Evolutionary conservation across 1,140 invertebrate species (phyloP).

Genomic region (Parapsyche elsis): DNA sequence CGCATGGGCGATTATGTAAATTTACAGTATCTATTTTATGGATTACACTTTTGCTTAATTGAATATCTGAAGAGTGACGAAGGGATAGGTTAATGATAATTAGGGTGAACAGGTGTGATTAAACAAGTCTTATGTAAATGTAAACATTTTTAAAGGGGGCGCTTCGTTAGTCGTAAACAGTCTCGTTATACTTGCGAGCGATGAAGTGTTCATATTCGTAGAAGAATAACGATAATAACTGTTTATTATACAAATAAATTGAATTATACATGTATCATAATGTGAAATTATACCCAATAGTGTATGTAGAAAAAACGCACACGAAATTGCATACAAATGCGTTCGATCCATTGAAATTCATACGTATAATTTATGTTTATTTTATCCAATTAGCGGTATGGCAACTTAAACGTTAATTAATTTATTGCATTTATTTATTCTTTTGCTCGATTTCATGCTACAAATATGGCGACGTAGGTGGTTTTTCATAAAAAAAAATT

Average conservation of each 20-base stretch:
- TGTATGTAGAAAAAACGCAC: background rate
- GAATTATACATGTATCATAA: no score
- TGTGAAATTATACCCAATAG: background rate
- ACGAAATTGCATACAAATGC: conserved; percentile 18
- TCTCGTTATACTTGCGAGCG: background rate
- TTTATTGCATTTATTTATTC: conserved; percentile 12
- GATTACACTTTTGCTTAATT: background rate
- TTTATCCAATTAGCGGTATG: conserved; percentile 42
- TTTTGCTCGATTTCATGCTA: conserved; percentile 1
- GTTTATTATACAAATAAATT: background rate
- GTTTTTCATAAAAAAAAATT: conserved; percentile 20
- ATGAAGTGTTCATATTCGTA: background rate
- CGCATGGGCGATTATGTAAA: background rate
- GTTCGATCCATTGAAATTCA: conserved; percentile 9
- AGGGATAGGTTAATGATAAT: conserved; percentile 19
- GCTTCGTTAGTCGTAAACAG: no score
- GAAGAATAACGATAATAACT: background rate
- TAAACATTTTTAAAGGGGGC: no score
- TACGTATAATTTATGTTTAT: conserved; percentile 43
- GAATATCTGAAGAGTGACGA: conserved; percentile 4
- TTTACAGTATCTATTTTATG: background rate
- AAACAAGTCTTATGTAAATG: background rate
- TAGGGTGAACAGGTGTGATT: conserved; percentile 19
- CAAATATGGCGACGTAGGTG: conserved; percentile 6
- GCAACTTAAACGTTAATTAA: conserved; percentile 34